Evolutionary conservation across 2,888 invertebrate genomes (phyloP).

Genomic region (Xylophagus ater): DNA sequence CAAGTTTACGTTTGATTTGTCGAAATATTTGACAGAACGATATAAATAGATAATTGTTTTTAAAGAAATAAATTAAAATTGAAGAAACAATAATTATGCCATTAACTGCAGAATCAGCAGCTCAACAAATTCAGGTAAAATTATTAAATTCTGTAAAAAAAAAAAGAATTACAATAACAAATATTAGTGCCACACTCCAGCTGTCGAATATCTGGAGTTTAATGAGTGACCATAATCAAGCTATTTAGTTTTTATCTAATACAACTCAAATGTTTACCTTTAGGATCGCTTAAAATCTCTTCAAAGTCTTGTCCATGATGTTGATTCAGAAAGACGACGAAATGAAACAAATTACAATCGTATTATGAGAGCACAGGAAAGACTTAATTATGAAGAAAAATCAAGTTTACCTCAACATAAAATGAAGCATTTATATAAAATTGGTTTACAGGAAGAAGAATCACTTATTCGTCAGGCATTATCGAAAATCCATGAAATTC

Average conservation of each 20-base stretch:
- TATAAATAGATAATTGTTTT: too few relatives aligned
- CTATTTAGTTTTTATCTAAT: not conserved
- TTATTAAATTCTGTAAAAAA: not conserved
- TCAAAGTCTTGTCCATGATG: constrained; percentile 64
- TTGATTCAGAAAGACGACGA: constrained; percentile 67
- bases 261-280: constrained; percentile 19
- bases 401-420: constrained; percentile 52
- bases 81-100: too few relatives aligned
- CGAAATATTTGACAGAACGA: too few relatives aligned
- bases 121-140: constrained; percentile 51
- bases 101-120: constrained; percentile 64
- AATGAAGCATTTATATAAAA: constrained; percentile 66
- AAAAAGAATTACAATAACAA: not conserved
- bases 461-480: constrained; percentile 69
- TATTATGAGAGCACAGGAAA: constrained; percentile 64
- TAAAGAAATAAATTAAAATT: too few relatives aligned
- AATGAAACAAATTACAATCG: constrained; percentile 71
- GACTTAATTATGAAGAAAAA: constrained; percentile 45
- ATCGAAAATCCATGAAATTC: constrained; percentile 79
- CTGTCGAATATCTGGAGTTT: not conserved
- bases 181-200: not conserved
- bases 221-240: not conserved
- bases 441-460: constrained; percentile 71
- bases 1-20: too few relatives aligned
- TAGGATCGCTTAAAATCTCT: constrained; percentile 72